Evolutionary conservation across 2,797 vertebrate genomes (phyloP).

Genomic region (Centropyge bicolor): DNA sequence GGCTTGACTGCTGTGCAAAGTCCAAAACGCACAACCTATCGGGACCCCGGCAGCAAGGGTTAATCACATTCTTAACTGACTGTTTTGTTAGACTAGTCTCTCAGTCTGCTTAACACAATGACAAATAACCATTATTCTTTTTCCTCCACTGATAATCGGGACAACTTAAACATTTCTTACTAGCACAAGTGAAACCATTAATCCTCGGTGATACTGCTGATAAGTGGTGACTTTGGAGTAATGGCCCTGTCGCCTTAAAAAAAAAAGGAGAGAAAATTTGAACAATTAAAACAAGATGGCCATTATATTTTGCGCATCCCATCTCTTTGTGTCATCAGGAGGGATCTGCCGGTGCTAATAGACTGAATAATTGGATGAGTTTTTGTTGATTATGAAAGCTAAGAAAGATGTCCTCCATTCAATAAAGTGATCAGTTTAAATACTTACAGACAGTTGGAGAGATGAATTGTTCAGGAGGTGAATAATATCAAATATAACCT

Average conservation of each 20-base stretch:
- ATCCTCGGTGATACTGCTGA: conserved; percentile 97
- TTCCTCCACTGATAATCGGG: conserved; percentile 98
- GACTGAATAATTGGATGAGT: conserved; percentile 49
- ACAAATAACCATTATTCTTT: conserved; percentile 99
- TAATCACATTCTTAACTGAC: conserved; percentile 89
- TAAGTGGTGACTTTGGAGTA: conserved; percentile 98
- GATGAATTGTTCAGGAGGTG: neutral
- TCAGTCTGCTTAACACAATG: conserved; percentile 93
- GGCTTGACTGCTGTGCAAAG: conserved; percentile 49
- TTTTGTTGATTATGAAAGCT: conserved; percentile 38
- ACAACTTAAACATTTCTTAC: conserved; percentile 99
- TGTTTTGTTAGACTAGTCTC: conserved; percentile 92
- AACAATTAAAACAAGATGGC: conserved; percentile 99
- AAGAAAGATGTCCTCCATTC: neutral
- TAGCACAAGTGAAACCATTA: conserved; percentile 99
- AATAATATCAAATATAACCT: neutral
- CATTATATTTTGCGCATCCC: conserved; percentile 89
- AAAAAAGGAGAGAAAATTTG: conserved; percentile 89
- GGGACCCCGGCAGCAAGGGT: conserved; percentile 87
- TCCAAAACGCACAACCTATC: conserved; percentile 50
- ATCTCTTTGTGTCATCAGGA: conserved; percentile 88
- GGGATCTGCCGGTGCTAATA: conserved; percentile 83
- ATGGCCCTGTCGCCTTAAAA: conserved; percentile 94
- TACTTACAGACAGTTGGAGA: neutral
- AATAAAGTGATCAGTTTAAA: conserved; percentile 17